Evolutionary conservation across 2,888 invertebrate genomes (phyloP).

Genomic region (Heliconius ismenius): DNA sequence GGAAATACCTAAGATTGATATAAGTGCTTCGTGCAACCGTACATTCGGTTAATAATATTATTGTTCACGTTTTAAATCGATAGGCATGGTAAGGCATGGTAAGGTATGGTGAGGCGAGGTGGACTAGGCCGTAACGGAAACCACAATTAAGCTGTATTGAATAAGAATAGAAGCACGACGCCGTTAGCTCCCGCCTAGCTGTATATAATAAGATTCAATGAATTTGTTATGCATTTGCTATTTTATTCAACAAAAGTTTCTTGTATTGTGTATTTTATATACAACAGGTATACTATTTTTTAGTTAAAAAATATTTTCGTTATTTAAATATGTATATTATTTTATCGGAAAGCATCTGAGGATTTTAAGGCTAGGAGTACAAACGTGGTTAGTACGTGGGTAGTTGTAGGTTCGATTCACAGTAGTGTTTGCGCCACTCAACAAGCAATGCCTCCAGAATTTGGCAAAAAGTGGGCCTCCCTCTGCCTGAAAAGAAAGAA

Average conservation of each 20-base stretch:
- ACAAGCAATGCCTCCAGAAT: too few relatives aligned
- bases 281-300: neutral
- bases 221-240: constrained; percentile 38
- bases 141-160: constrained; percentile 48
- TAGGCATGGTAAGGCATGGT: constrained; percentile 50
- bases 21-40: constrained; percentile 65
- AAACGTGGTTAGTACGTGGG: too few relatives aligned
- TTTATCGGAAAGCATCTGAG: neutral
- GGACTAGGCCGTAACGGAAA: constrained; percentile 46
- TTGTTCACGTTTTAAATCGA: constrained; percentile 77
- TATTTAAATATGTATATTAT: neutral
- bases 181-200: constrained; percentile 39
- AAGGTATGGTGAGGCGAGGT: constrained; percentile 46
- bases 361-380: too few relatives aligned
- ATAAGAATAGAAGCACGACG: constrained; percentile 43
- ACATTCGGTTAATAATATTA: constrained; percentile 73
- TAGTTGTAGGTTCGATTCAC: too few relatives aligned
- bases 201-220: constrained; percentile 42
- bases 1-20: constrained; percentile 50
- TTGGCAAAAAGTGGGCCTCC: too few relatives aligned
- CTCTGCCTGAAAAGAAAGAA: too few relatives aligned
- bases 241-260: constrained; percentile 24
- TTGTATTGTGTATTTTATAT: neutral
- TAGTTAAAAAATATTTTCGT: neutral
- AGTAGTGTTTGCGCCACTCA: too few relatives aligned